These are phyloP conservation scores for Toxostoma redivivum DNA, from an alignment of 2,113 vertebrate species.

Conservation along the genomic window DNA sequence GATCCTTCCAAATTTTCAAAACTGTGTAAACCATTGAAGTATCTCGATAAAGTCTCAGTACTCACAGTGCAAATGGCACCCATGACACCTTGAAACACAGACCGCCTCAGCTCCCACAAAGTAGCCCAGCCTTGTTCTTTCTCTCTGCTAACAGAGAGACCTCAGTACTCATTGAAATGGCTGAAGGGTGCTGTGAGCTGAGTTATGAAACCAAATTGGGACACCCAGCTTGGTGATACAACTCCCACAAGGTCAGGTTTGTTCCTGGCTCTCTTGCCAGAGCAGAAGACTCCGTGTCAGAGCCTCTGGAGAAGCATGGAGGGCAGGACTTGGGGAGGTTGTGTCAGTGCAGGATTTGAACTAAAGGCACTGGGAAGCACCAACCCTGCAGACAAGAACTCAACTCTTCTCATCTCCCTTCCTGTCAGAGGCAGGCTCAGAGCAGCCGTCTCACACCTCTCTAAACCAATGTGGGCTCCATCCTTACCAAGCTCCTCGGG, in stretches of 20 bases:
- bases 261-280: not conserved
- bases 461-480: not conserved
- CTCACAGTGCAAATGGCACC: not conserved
- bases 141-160: not conserved
- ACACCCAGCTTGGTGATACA: not conserved
- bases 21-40: not conserved
- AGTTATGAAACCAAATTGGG: not conserved
- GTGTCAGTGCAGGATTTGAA: not conserved
- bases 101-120: not conserved
- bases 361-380: not conserved
- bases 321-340: not conserved
- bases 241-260: not conserved
- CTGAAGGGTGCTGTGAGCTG: not conserved
- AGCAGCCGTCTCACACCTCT: not conserved
- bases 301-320: not conserved
- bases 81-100: not conserved
- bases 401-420: not conserved
- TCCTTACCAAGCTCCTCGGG: not conserved
- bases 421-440: not conserved
- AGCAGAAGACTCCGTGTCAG: not conserved
- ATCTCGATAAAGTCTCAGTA: not conserved
- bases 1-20: not conserved
- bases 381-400: not conserved
- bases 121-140: not conserved
- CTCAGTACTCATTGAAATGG: not conserved